A percentile compares a stretch with the other conserved stretches of the same genome.
phyloP scores from a whole-genome alignment of 2,888 invertebrate species.

The Villa cingulata region DNA sequence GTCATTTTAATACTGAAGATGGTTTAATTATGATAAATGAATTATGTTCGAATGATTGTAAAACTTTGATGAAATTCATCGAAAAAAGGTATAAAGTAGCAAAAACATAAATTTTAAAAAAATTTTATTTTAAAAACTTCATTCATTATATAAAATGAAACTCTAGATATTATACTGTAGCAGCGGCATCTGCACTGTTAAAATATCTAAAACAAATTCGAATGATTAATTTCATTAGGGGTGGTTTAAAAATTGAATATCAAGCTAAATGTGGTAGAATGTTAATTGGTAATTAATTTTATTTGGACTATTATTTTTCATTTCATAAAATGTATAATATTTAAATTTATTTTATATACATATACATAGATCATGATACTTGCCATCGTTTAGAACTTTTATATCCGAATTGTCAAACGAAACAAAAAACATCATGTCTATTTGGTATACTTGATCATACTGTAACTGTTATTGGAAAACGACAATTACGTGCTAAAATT shows the following conservation, averaged over 20 bases:
- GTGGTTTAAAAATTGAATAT: conserved; percentile 68
- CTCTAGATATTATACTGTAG: conserved; percentile 67
- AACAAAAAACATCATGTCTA: conserved; percentile 39
- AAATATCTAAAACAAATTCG: conserved; percentile 73
- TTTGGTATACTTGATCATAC: conserved; percentile 55
- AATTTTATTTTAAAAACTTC: neutral
- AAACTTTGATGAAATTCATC: conserved; percentile 48
- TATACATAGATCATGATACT: conserved; percentile 65
- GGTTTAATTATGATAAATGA: conserved; percentile 60
- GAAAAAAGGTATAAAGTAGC: conserved; percentile 54
- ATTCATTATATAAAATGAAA: neutral
- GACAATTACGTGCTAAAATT: conserved; percentile 66
- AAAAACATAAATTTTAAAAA: neutral
- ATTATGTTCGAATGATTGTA: conserved; percentile 56
- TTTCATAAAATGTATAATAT: too few relatives aligned
- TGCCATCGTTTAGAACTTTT: conserved; percentile 63
- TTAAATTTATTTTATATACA: too few relatives aligned
- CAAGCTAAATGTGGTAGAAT: conserved; percentile 68
- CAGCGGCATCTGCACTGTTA: conserved; percentile 71
- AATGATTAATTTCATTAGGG: conserved; percentile 56
- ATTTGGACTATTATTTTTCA: too few relatives aligned
- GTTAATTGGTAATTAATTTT: conserved; percentile 54
- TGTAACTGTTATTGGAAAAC: conserved; percentile 56
- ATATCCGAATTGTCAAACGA: conserved; percentile 38
- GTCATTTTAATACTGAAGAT: conserved; percentile 61